These are phyloP conservation scores for Tamias sibiricus DNA, from an alignment of 2,113 vertebrate species.

Conservation along the genomic window DNA sequence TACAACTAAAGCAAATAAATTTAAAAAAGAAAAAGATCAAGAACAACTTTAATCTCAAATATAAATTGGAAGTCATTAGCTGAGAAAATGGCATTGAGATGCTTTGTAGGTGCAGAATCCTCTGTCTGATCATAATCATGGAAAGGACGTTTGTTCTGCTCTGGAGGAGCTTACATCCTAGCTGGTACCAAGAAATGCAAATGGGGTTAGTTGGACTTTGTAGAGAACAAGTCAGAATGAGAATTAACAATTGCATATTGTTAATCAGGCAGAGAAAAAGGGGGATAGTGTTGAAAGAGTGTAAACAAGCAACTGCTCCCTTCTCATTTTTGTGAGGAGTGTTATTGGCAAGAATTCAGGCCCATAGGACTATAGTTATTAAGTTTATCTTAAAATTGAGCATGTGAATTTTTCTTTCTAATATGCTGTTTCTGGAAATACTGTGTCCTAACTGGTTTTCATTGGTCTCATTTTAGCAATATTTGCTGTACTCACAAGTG, in stretches of 20 bases:
- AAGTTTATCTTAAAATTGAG: not conserved
- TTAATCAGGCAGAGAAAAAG: not conserved
- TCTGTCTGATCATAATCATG: not conserved
- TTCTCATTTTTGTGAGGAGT: not conserved
- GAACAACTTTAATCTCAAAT: not conserved
- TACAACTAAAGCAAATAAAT: too few relatives aligned
- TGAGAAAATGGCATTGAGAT: not conserved
- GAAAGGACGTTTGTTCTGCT: not conserved
- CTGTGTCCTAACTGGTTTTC: slow-evolving; percentile 6
- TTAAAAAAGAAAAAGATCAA: slow-evolving; percentile 22
- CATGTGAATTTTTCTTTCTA: not conserved
- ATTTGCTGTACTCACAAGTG: slow-evolving; percentile 92
- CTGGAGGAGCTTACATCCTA: not conserved
- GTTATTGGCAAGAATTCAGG: not conserved
- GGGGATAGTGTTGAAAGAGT: not conserved
- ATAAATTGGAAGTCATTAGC: not conserved
- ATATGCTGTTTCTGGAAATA: not conserved
- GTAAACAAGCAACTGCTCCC: not conserved
- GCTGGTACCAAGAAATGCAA: not conserved
- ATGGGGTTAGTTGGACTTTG: not conserved
- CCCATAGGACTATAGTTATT: not conserved
- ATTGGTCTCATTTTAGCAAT: slow-evolving; percentile 84
- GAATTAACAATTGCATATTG: not conserved
- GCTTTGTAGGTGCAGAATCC: not conserved
- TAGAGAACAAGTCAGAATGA: not conserved